Base-by-base conservation (phyloP, 2,113 vertebrate genomes). In the Dicaeum eximium region DNA sequence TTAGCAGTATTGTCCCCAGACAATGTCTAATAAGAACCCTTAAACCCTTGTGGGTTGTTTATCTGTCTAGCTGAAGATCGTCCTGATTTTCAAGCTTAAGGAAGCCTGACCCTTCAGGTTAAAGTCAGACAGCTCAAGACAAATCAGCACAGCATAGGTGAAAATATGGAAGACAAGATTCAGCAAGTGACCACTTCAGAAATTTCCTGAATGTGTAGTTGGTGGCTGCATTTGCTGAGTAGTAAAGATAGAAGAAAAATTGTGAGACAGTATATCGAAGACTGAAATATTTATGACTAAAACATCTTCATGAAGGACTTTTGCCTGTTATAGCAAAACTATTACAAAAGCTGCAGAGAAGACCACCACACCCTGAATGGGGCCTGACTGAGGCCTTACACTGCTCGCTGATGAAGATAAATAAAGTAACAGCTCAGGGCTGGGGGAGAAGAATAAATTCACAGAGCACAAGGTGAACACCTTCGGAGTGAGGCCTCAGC, bases 321-420 rank as follows among this genome's bases (percentile, higher is more conserved):
- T 35, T 35, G 19, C 25, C 31, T 19, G 4, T 35, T 53, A 11
- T 2, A 35, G 19, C 9, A 14, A 23, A 53, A 30, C 19, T n/a
- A 9, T 28, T 53, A 18, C 24, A 28, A 35, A 64, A 13, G 24
- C 19, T 35, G 60, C 48, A 64, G 47, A 53, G 37, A 62, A n/a
- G 14, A 23, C 24, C 24, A 42, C 8, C 19, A 28, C 17, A 42
- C 6, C 11, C 37, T 62, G 47, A 13, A 10, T 6, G 18, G 12
- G 47, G 10, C 6, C 35, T 33, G 56, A 5, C 44, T 7, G n/a
- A 60, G 44, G 44, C 28, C 73, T 7, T 42, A 5, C 24, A 11
- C 15, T 3, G 15, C 12, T 51, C 2, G 0, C 5, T 6, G 22
- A n/a, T 27, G 58, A 16, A 78, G 35, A 21, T 3, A 57, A 23